Conservation (phyloP, 2,797 vertebrate species). For the Danio choprae region DNA sequence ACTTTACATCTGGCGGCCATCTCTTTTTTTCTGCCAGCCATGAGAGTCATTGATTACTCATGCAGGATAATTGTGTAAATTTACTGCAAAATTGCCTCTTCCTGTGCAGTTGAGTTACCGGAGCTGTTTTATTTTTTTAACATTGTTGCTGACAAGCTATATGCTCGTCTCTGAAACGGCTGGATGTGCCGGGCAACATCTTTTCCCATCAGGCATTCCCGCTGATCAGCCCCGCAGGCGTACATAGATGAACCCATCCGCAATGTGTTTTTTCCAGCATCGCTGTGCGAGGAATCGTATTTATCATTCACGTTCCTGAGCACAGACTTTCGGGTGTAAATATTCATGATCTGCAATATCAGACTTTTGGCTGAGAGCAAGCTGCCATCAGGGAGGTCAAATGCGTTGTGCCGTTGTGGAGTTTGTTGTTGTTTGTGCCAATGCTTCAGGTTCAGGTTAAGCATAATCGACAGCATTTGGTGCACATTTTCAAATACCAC, state of each 20-base stretch:
- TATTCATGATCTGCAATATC: conserved; percentile 25
- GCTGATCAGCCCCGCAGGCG: conserved; percentile 15
- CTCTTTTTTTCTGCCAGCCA: conserved; percentile 12
- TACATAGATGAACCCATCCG: conserved; percentile 27
- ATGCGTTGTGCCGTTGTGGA: not conserved
- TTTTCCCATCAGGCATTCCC: conserved; percentile 40
- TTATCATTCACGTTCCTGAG: conserved; percentile 32
- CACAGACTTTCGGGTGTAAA: conserved; percentile 26
- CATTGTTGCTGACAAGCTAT: conserved; percentile 8
- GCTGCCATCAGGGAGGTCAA: conserved; percentile 25
- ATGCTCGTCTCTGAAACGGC: conserved; percentile 30
- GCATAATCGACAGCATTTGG: not conserved
- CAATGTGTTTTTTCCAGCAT: conserved; percentile 3
- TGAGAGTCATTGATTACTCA: conserved; percentile 51
- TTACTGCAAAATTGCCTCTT: conserved; percentile 48
- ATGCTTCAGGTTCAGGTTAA: not conserved
- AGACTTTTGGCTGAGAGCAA: conserved; percentile 8
- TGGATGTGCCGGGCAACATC: conserved; percentile 24
- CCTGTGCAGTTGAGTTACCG: conserved; percentile 12
- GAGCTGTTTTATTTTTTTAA: not conserved
- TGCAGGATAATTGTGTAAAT: conserved; percentile 57
- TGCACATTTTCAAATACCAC: not conserved
- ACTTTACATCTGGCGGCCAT: conserved; percentile 29
- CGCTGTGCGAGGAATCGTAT: conserved; percentile 5
- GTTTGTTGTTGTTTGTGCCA: not conserved